Base-by-base conservation (phyloP, 2,113 vertebrate genomes). In the Lophius piscatorius region DNA sequence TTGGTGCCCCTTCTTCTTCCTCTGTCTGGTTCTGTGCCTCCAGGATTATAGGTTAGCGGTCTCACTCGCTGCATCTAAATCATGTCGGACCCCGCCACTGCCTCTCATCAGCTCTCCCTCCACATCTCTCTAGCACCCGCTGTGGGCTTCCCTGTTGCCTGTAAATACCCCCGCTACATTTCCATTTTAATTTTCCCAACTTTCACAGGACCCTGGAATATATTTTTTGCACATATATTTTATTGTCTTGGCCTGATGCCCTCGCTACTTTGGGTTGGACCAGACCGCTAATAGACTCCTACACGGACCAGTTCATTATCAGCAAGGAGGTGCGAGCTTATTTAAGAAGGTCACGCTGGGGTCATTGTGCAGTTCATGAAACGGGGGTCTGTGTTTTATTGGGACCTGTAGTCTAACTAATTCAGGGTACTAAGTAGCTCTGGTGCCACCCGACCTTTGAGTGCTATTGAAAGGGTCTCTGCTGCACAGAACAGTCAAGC, bases 11-110 rank as follows among this genome's bases (percentile, higher is more conserved):
- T 74, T 80, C 59, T 75, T 70, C 64, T 41, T 34, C 55, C 56
- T 74, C 63, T 59, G 59, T 70, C 80, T 83, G 49, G 45, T 79
- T 75, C 72, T 55, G 52, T 75, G 78, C 62, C 51, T 70, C 50
- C 44, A 57, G 72, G 73, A 85, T 88, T 87, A 84, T 68, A 87
- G 77, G 77, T 61, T 80, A 87, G 44, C 47, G 67, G 66, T 85
- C 73, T 84, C 76, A 70, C 66, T 78, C 76, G 57, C 74, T 81
- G 83, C 78, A 71, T 85, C 70, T 87, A 85, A 88, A 88, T 88
- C 82, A 86, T 80, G 65, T 63, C 59, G 64, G 66, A 40, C 74
- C 13, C 76, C 74, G 70, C 74, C 76, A 68, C 82, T 69, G 66
- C 73, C 79, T 86, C 82, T 74, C 18, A 20, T 76, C 86, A 80